These are phyloP conservation scores for Brachylomia viminalis DNA, from an alignment of 2,888 invertebrate genomes.

Conservation along the genomic window DNA sequence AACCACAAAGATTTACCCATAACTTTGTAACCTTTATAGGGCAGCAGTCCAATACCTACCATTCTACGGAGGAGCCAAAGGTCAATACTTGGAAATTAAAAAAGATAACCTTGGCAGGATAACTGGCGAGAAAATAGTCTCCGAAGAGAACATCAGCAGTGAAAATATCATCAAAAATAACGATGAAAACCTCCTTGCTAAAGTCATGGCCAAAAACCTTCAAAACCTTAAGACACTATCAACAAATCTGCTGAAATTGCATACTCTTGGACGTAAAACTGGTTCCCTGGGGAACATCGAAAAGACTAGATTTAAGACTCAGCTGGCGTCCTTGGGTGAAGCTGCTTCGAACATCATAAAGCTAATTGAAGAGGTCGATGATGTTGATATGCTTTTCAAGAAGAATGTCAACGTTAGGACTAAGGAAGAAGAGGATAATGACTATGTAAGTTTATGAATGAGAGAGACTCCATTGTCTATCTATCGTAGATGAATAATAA, in stretches of 20 bases:
- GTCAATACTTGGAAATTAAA: slow-evolving; percentile 92
- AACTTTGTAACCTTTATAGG: slow-evolving; percentile 68
- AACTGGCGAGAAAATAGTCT: slow-evolving; percentile 86
- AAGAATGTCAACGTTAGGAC: slow-evolving; percentile 79
- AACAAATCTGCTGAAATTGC: slow-evolving; percentile 90
- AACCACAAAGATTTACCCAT: background rate
- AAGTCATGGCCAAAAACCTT: slow-evolving; percentile 89
- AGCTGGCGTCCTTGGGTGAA: slow-evolving; percentile 89
- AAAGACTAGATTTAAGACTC: slow-evolving; percentile 90
- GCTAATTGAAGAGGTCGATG: slow-evolving; percentile 89
- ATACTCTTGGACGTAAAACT: slow-evolving; percentile 91
- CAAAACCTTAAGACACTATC: slow-evolving; percentile 91
- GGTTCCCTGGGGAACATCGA: slow-evolving; percentile 90
- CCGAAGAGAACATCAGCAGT: slow-evolving; percentile 84
- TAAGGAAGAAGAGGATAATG: slow-evolving; percentile 67
- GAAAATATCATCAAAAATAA: slow-evolving; percentile 83
- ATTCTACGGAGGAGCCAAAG: slow-evolving; percentile 94
- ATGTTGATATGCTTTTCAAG: slow-evolving; percentile 85
- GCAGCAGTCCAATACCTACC: slow-evolving; percentile 88
- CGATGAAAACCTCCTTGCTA: slow-evolving; percentile 83
- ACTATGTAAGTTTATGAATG: slow-evolving; percentile 69
- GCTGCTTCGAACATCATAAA: slow-evolving; percentile 91
- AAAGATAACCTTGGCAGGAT: slow-evolving; percentile 89
- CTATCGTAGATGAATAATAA: background rate
- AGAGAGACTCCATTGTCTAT: background rate